Percentiles rank a stretch among this genome's conserved stretches.
Evolutionary conservation across 2,888 invertebrate species (phyloP).

Genomic region (Cheilosia scutellata): DNA sequence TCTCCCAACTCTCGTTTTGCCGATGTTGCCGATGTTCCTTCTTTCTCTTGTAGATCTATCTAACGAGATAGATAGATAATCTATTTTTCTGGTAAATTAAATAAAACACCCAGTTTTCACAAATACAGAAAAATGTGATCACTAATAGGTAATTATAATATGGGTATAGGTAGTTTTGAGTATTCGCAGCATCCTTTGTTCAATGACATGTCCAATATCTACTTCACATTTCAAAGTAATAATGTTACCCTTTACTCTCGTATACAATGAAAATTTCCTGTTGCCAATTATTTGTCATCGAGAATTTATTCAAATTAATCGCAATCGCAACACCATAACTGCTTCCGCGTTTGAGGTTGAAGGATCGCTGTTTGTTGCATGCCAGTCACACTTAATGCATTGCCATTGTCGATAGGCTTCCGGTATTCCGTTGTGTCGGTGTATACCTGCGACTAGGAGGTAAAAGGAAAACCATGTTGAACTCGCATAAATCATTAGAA

Average conservation of each 20-base stretch:
- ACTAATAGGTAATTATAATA: too few relatives aligned
- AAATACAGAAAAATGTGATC: too few relatives aligned
- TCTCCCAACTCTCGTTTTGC: too few relatives aligned
- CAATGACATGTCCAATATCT: background rate
- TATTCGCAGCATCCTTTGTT: background rate
- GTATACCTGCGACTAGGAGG: conserved; percentile 30
- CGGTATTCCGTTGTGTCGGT: conserved; percentile 47
- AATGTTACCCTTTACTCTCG: background rate
- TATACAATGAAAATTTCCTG: conserved; percentile 28
- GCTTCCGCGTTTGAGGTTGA: conserved; percentile 51
- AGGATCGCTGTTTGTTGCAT: conserved; percentile 54
- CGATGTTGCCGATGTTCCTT: too few relatives aligned
- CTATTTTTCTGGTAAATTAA: too few relatives aligned
- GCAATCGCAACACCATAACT: conserved; percentile 56
- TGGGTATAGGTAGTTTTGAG: too few relatives aligned
- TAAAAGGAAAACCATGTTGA: conserved; percentile 55
- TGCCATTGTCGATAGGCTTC: conserved; percentile 56
- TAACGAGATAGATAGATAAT: too few relatives aligned
- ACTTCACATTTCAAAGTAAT: background rate
- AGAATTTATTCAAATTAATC: conserved; percentile 53
- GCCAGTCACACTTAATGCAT: conserved; percentile 63
- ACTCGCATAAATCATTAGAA: conserved; percentile 50
- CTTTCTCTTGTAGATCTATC: too few relatives aligned
- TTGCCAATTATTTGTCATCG: conserved; percentile 14
- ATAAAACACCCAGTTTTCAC: too few relatives aligned